Base-by-base conservation (phyloP, 2,888 invertebrate genomes). In the Timema cristinae region DNA sequence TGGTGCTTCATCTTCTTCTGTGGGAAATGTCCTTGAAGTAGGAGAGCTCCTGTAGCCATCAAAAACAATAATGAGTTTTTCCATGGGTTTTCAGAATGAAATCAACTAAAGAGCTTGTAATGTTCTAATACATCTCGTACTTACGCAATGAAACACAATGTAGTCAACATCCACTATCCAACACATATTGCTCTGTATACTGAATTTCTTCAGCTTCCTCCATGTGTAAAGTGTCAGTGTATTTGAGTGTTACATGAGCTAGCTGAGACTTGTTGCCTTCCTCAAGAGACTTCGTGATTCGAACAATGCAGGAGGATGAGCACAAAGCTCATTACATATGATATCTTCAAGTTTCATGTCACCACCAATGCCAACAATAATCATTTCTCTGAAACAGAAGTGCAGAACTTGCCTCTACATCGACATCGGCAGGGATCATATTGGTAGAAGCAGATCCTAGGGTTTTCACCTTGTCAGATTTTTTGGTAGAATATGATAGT, bases 261-360 rank as follows among this genome's bases (percentile, higher is more conserved):
- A 56, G 6, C 56, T 56, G 56, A 11, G 13, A 16, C 1, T 56
- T 56, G 56, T 56, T 13, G 13, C 4, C 56, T 56, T 56, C 13
- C 56, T 11, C 2, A 56, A 56, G 7, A 56, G 56, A 8, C 10
- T 56, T 56, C 5, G 13, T 56, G 56, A 56, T 56, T 56, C 7
- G 16, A 56, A 56, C 16, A 56, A 56, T 56, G 56, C 56, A 15
- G 56, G 56, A n/a, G 5, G 56, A 2, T 56, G 6, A 0, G 7
- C 9, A 56, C 56, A 56, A 16, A 56, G 56, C 56, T 56, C 56
- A 56, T 56, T 6, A 56, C 16, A 15, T 6, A 56, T 15, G 5
- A 56, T 16, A 56, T 56, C 56, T 56, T n/a, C 56, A 56, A 56
- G 56, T 15, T 56, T 56, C 5, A 11, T 56, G 56, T 56, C 56